phyloP scores from a whole-genome alignment of 2,888 invertebrate genomes.

The Onchidella celtica region DNA sequence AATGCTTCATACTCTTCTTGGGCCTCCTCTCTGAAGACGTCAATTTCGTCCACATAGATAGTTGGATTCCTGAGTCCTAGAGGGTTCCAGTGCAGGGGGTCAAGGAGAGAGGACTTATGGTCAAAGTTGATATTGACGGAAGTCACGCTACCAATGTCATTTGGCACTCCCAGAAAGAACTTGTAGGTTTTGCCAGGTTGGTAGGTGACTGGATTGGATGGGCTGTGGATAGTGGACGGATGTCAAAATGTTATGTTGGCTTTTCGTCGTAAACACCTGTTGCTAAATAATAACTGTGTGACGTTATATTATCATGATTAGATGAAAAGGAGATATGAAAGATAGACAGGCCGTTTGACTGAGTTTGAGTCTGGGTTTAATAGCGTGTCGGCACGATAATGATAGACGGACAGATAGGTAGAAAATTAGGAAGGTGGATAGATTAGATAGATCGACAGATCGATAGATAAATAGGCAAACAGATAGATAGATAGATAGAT shows the following conservation, averaged over 20 bases:
- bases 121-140: slow-evolving; percentile 56
- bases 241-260: too few species aligned
- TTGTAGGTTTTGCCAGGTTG: slow-evolving; percentile 62
- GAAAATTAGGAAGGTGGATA: too few species aligned
- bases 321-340: background rate
- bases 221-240: too few species aligned
- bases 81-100: slow-evolving; percentile 58
- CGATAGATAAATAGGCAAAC: too few species aligned
- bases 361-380: too few species aligned
- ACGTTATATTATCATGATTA: too few species aligned
- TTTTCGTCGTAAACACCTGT: too few species aligned
- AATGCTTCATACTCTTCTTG: slow-evolving; percentile 34
- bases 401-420: too few species aligned
- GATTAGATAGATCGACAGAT: too few species aligned
- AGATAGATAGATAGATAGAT: too few species aligned
- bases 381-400: too few species aligned
- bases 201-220: slow-evolving; percentile 39
- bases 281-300: too few species aligned
- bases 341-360: background rate
- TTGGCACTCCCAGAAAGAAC: slow-evolving; percentile 60
- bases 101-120: slow-evolving; percentile 50
- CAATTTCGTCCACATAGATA: slow-evolving; percentile 53
- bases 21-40: slow-evolving; percentile 54
- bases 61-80: slow-evolving; percentile 58
- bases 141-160: slow-evolving; percentile 61